Base-by-base conservation (phyloP, 2,797 vertebrate species). In the Esox masquinongy region DNA sequence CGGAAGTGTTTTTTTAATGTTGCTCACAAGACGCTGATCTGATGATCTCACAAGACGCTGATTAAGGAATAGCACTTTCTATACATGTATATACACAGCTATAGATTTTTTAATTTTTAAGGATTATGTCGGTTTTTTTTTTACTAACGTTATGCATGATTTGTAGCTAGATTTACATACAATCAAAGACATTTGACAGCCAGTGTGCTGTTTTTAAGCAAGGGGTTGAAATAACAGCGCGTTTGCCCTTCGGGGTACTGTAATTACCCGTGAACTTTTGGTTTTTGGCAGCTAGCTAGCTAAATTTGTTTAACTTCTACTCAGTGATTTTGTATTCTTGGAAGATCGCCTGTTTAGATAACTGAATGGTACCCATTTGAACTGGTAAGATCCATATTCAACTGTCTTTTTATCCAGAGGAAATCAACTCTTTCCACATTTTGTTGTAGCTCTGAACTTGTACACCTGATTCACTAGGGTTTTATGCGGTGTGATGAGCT, bases 331-430 rank as follows among this genome's bases (percentile, higher is more conserved):
- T 53, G 4, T 53, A 56, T 74, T 71, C 68, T 4, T 73, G 72
- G 71, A 69, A 75, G 64, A 77, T 68, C 36, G 43, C 43, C 43
- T 47, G 12, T 47, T 47, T 61, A 12, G 8, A 61, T 26, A 14
- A 79, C 12, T 76, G 76, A 70, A 76, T 83, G 80, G 83, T 49
- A 70, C 73, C 2, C 1, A 19, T 76, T 43, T 51, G 3, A 3
- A 76, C 72, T 36, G 88, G 88, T 90, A 82, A 89, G 83, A 24
- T 61, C 7, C 9, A 6, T 56, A 24, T 61, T 61, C 22, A 26
- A 61, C 56, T 61, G 11, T 22, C 56, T 61, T 47, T 14, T 47
- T 47, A 47, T 11, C 43, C 43, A 47, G 43, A 11, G 43, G 9
- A 12, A 43, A 47, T 47, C 9, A 47, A 14, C 43, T 3, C 11